Conservation (phyloP, 1,140 invertebrate genomes). For the Drosophila bocqueti region DNA sequence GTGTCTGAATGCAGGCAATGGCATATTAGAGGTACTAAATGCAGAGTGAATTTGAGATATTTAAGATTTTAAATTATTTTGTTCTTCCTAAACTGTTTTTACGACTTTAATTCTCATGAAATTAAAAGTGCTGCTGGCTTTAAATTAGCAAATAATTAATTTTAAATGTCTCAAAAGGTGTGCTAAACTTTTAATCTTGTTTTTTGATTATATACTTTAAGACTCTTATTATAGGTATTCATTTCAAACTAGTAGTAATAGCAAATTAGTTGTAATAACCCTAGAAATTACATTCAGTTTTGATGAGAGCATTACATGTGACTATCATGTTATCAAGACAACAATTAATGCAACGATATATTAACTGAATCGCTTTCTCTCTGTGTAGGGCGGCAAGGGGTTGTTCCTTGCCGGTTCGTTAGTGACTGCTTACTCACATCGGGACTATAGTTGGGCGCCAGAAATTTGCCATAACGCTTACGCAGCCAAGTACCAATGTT, state of each 20-base stretch:
- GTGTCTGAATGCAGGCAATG: background rate
- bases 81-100: no score
- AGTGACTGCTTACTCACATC: conserved; percentile 85
- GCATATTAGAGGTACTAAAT: no score
- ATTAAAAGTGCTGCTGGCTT: background rate
- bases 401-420: conserved; percentile 56
- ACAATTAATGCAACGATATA: no score
- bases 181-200: background rate
- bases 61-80: background rate
- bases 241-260: background rate
- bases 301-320: no score
- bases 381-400: conserved; percentile 9
- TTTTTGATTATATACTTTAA: background rate
- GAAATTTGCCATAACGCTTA: conserved; percentile 87
- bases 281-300: background rate
- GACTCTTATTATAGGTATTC: no score
- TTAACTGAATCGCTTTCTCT: conserved; percentile 15
- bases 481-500: conserved; percentile 88
- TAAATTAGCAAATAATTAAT: background rate
- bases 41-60: no score
- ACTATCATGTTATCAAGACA: no score
- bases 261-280: background rate
- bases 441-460: conserved; percentile 87
- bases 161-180: no score
- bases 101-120: background rate